These are phyloP conservation scores for Noctua janthina DNA, from an alignment of 2,888 invertebrate species.

Conservation along the genomic window DNA sequence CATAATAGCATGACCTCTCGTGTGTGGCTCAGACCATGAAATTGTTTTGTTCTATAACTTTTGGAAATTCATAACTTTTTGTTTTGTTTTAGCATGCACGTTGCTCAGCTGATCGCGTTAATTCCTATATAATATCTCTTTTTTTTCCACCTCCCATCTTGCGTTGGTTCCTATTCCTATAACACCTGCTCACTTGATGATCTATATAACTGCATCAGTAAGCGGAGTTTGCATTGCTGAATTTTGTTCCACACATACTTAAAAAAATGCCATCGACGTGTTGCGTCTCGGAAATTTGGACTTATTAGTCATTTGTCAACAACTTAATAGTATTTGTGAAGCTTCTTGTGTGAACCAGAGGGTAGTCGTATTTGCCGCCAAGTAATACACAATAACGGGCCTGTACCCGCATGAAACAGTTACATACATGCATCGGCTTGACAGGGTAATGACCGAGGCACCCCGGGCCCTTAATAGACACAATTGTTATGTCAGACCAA, in stretches of 20 bases:
- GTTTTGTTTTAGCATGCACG: background rate
- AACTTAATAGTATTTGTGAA: background rate
- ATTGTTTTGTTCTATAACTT: background rate
- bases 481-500: conserved; percentile 8
- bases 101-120: background rate
- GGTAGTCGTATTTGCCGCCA: too few species aligned
- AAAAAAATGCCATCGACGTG: background rate
- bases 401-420: background rate
- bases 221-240: background rate
- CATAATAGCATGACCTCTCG: background rate
- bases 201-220: background rate
- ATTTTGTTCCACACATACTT: background rate
- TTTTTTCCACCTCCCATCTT: background rate
- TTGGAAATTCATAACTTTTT: too few species aligned
- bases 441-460: conserved; percentile 29
- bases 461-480: background rate
- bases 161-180: background rate
- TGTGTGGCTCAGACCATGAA: background rate
- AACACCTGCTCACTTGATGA: background rate
- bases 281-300: background rate
- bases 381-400: background rate
- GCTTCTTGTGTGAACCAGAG: background rate
- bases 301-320: background rate
- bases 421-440: background rate
- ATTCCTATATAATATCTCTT: background rate